Base-by-base conservation (phyloP, 2,113 vertebrate genomes). In the Climacteris rufus region DNA sequence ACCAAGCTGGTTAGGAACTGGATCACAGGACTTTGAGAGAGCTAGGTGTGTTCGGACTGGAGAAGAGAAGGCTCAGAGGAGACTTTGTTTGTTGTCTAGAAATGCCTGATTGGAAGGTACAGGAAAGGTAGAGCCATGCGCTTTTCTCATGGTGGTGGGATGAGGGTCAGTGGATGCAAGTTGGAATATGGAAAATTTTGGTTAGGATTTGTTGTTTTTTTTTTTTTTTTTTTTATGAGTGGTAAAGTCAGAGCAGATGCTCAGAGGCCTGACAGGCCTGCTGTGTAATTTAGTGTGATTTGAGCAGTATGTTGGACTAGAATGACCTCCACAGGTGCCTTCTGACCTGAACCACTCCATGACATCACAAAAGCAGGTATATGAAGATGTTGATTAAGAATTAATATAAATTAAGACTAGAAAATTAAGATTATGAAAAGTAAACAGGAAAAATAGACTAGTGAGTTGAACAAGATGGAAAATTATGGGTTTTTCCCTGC, bases 221-320 rank as follows among this genome's bases (percentile, higher is more conserved):
- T 18, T 52, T 6, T 59, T 59, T 8, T 45, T 59, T 39, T 64
- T 65, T 24, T 23, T 18, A 78, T 39, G 33, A 57, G 4, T 54
- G 15, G 6, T 49, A 60, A 70, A 90, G 71, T 68, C 80, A 68
- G 47, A 82, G 54, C 30, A 80, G 61, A 13, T 76, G 23, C 4
- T 9, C 31, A 21, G 66, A 45, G 16, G 47, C 0, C 0, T n/a
- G 25, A 45, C 25, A 42, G 27, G 4, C 9, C 2, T 42, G 15
- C 25, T 83, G 4, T 35, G 5, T 44, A 50, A 10, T 35, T 47
- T 6, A 61, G 13, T 18, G 9, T 83, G 14, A 80, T 54, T 44
- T 76, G 66, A 60, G 30, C 30, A 42, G 2, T 31, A 33, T 7
- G 23, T 28, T 76, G 30, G 30, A 54, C 15, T 76, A 83, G 20